A percentile compares a stretch with the other conserved stretches of the same genome.
Evolutionary conservation across 2,797 vertebrate genomes (phyloP).

Genomic region (Sebastes umbrosus): DNA sequence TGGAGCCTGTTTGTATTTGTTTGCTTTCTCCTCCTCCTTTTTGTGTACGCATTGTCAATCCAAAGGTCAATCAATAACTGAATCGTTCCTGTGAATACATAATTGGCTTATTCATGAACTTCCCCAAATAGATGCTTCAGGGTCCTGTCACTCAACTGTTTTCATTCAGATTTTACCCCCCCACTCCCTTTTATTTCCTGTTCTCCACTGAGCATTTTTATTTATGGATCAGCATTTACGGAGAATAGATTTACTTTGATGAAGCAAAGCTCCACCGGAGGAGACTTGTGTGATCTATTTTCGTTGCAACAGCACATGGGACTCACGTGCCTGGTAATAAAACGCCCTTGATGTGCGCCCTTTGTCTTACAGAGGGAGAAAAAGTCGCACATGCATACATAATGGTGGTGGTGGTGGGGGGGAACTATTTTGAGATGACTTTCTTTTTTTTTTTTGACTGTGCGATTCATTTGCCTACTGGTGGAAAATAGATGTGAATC

Average conservation of each 20-base stretch:
- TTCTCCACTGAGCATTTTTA: constrained; percentile 51
- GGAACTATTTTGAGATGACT: constrained; percentile 67
- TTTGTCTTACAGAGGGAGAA: constrained; percentile 61
- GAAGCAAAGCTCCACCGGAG: constrained; percentile 47
- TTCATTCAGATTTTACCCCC: constrained; percentile 50
- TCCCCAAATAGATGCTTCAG: constrained; percentile 46
- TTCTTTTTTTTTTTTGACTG: constrained; percentile 49
- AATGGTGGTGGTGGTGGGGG: constrained; percentile 33
- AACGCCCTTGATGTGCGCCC: constrained; percentile 67
- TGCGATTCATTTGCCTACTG: constrained; percentile 64
- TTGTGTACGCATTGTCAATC: constrained; percentile 12
- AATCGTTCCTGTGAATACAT: constrained; percentile 56
- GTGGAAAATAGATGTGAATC: constrained; percentile 73
- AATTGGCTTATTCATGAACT: constrained; percentile 64
- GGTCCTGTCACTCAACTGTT: constrained; percentile 51
- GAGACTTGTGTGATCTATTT: constrained; percentile 71
- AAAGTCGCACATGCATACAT: constrained; percentile 70
- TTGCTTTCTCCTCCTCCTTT: not conserved
- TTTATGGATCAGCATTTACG: constrained; percentile 68
- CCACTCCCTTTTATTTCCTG: constrained; percentile 18
- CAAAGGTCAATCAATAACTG: constrained; percentile 59
- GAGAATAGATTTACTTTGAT: constrained; percentile 68
- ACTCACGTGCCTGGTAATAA: constrained; percentile 68
- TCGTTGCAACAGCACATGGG: constrained; percentile 53
- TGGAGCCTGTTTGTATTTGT: not conserved